These are phyloP conservation scores for Aricia agestis DNA, from an alignment of 1,140 invertebrate genomes.

Conservation along the genomic window DNA sequence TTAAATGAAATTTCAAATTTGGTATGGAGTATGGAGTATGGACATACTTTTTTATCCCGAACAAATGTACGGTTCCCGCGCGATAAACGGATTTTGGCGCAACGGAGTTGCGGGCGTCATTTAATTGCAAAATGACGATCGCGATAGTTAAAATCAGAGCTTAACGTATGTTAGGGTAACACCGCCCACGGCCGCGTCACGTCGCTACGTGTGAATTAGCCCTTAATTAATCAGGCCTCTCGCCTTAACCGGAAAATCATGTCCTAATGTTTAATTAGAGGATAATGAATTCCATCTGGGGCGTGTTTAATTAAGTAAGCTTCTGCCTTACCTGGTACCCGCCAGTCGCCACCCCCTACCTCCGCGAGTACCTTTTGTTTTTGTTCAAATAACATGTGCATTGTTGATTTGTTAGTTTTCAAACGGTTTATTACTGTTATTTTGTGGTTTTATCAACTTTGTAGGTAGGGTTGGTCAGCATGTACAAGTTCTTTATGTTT, in stretches of 20 bases:
- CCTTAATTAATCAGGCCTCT: slow-evolving; percentile 56
- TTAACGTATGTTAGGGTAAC: not conserved
- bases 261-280: slow-evolving; percentile 61
- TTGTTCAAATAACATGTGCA: not conserved
- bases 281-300: slow-evolving; percentile 61
- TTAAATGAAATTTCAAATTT: too few species aligned
- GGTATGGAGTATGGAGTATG: too few species aligned
- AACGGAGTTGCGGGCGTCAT: too few species aligned
- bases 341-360: slow-evolving; percentile 17
- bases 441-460: too few species aligned
- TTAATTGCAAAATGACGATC: too few species aligned
- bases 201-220: slow-evolving; percentile 32
- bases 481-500: too few species aligned
- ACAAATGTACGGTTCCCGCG: too few species aligned
- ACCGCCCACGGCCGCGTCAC: slow-evolving; percentile 16
- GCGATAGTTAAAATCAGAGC: not conserved
- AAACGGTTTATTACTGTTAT: too few species aligned
- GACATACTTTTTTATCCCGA: too few species aligned
- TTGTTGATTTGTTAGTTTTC: not conserved
- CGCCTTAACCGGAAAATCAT: slow-evolving; percentile 60
- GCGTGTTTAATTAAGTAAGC: slow-evolving; percentile 52
- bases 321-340: slow-evolving; percentile 26
- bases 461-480: too few species aligned
- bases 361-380: slow-evolving; percentile 24
- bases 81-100: too few species aligned